phyloP scores from a whole-genome alignment of 2,888 invertebrate species.

The Encarsia formosa region DNA sequence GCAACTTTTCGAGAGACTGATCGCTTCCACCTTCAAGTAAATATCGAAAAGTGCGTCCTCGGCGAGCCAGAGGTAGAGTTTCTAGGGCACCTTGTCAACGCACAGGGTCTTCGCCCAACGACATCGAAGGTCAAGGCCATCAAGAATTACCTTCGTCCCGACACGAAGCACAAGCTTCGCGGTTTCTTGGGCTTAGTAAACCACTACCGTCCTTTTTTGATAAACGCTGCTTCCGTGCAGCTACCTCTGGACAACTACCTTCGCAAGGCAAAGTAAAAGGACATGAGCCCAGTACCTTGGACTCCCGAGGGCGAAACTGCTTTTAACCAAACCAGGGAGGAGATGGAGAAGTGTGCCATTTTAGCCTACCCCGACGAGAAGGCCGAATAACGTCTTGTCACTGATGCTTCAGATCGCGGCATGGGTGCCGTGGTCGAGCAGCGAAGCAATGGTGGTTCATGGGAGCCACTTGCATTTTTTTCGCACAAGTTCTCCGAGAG shows the following conservation, averaged over 20 bases:
- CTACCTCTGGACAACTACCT: background rate
- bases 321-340: background rate
- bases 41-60: constrained; percentile 6
- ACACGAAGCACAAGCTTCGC: constrained; percentile 4
- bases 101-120: constrained; percentile 2
- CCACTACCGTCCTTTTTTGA: background rate
- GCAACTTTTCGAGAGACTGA: background rate
- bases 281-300: background rate
- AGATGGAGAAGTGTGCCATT: background rate
- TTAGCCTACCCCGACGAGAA: background rate
- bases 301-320: background rate
- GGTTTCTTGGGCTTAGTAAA: constrained; percentile 5
- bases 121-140: constrained; percentile 2
- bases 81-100: constrained; percentile 10
- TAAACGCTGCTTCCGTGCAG: background rate
- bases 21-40: constrained; percentile 8
- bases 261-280: background rate
- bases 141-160: background rate
- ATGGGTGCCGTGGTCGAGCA: constrained; percentile 1
- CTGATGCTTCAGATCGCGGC: background rate
- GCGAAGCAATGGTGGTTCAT: background rate
- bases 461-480: background rate
- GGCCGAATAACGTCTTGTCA: background rate
- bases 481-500: background rate
- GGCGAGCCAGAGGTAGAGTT: constrained; percentile 1